phyloP scores from a whole-genome alignment of 2,797 vertebrate genomes.

The Rhinichthys osculus region DNA sequence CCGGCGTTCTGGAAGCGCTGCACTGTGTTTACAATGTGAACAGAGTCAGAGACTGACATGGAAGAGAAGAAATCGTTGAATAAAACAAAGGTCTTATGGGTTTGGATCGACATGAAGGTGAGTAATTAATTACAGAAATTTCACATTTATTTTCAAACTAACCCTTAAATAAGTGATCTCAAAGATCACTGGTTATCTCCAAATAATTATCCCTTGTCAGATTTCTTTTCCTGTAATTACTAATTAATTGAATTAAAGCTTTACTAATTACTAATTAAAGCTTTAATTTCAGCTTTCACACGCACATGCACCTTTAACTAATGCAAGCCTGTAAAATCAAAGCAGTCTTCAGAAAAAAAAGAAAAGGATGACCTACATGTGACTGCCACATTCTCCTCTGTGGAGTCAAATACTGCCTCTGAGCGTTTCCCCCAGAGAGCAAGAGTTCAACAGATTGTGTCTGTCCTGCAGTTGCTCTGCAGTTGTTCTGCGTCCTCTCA shows the following conservation, averaged over 20 bases:
- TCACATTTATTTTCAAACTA: too few relatives aligned
- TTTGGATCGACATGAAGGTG: too few relatives aligned
- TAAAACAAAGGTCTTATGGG: too few relatives aligned
- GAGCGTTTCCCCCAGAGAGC: neutral
- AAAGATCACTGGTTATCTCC: neutral
- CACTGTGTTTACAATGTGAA: too few relatives aligned
- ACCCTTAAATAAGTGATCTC: neutral
- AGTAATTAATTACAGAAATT: too few relatives aligned
- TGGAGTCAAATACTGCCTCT: conserved; percentile 1
- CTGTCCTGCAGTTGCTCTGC: conserved; percentile 21
- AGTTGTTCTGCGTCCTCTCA: conserved; percentile 28
- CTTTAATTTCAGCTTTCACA: neutral
- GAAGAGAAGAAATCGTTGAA: too few relatives aligned
- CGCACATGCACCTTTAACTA: neutral
- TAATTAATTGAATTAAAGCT: neutral
- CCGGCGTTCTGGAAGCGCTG: too few relatives aligned
- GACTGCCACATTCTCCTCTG: neutral
- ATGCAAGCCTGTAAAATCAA: conserved; percentile 21
- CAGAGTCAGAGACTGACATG: too few relatives aligned
- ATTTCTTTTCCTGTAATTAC: conserved; percentile 14
- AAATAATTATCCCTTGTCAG: neutral
- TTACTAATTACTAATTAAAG: conserved; percentile 11
- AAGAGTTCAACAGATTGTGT: conserved; percentile 4
- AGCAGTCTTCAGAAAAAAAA: conserved; percentile 1
- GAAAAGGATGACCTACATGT: conserved; percentile 21